Conservation (phyloP, 2,888 invertebrate genomes). For the Oxyscelio sp. region DNA sequence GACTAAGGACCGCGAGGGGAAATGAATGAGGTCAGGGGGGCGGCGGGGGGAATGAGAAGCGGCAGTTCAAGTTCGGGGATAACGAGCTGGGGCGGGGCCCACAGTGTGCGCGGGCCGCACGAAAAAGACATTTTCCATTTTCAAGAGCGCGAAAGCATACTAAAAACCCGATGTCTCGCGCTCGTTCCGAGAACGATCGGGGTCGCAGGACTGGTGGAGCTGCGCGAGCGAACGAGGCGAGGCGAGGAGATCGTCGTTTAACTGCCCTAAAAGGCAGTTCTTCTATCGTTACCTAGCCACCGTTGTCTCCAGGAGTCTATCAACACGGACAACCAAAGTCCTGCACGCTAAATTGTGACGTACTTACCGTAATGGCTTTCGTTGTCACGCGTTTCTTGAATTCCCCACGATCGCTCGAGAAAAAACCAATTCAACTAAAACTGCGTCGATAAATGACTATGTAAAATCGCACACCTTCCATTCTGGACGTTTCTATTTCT, state of each 20-base stretch:
- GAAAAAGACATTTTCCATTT: conserved; percentile 81
- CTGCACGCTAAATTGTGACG: conserved; percentile 59
- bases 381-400: conserved; percentile 71
- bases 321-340: conserved; percentile 72
- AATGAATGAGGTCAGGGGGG: conserved; percentile 18
- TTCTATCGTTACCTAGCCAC: conserved; percentile 81
- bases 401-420: conserved; percentile 35
- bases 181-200: conserved; percentile 85
- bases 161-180: conserved; percentile 83
- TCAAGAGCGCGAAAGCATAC: conserved; percentile 80
- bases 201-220: conserved; percentile 85
- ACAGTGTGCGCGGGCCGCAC: conserved; percentile 25
- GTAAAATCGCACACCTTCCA: conserved; percentile 20
- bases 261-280: conserved; percentile 86
- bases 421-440: conserved; percentile 32
- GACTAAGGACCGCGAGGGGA: conserved; percentile 4
- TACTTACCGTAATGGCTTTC: conserved; percentile 74
- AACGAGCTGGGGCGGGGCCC: conserved; percentile 8
- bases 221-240: conserved; percentile 77
- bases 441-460: conserved; percentile 28
- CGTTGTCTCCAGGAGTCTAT: conserved; percentile 80
- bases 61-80: conserved; percentile 15
- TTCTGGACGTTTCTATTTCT: background rate
- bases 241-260: conserved; percentile 82
- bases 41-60: conserved; percentile 18